Evolutionary conservation across 2,113 vertebrate species (phyloP).

Genomic region (Tichodroma muraria): DNA sequence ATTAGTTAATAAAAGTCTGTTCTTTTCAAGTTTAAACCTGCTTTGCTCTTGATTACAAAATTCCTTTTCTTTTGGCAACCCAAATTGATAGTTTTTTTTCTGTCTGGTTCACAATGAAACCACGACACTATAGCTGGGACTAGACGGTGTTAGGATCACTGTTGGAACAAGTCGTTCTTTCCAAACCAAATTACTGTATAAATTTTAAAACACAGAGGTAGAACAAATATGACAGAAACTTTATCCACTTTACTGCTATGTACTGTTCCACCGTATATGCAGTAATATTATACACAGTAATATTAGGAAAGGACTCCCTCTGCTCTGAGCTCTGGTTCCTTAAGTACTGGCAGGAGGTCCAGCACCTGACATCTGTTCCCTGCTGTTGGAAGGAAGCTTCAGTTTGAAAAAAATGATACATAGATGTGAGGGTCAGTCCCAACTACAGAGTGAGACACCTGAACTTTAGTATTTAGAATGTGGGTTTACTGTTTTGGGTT

Average conservation of each 20-base stretch:
- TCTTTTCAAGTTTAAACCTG: no score
- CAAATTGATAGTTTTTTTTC: no score
- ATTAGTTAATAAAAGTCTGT: no score
- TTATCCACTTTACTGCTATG: fast-evolving
- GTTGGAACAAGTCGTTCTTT: neutral
- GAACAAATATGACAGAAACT: neutral
- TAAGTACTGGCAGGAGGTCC: neutral
- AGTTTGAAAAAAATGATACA: neutral
- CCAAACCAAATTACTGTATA: neutral
- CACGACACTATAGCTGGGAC: no score
- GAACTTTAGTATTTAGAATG: neutral
- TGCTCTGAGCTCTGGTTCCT: neutral
- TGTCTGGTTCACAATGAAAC: no score
- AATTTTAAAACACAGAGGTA: neutral
- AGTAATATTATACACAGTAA: neutral
- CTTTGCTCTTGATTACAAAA: no score
- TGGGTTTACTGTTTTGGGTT: neutral
- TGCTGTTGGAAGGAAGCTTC: neutral
- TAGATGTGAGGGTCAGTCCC: neutral
- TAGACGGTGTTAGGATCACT: neutral
- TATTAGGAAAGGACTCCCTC: neutral
- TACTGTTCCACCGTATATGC: neutral
- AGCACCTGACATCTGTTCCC: neutral
- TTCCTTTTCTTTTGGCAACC: no score
- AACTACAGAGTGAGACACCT: neutral